A percentile compares a stretch with the other conserved stretches of the same genome.
Conservation (phyloP, 2,113 vertebrate species). For the Sarotherodon lohbergeri region DNA sequence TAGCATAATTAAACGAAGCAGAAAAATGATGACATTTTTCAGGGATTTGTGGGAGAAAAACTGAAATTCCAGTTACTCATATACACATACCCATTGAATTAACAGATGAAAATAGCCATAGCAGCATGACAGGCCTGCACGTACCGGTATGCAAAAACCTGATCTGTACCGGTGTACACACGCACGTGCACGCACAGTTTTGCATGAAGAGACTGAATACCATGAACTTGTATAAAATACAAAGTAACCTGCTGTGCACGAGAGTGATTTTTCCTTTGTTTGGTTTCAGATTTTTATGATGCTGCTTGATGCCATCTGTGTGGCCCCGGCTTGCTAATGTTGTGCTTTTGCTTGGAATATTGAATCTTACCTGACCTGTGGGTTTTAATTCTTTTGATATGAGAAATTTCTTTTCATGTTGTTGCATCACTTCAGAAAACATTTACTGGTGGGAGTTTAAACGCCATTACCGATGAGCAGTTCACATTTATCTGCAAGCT, state of each 20-base stretch:
- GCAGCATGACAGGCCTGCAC: not conserved
- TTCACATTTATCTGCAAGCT: not conserved
- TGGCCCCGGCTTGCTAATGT: not conserved
- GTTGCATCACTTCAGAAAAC: not conserved
- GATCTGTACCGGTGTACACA: not conserved
- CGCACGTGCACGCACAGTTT: not conserved
- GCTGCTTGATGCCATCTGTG: not conserved
- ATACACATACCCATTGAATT: not conserved
- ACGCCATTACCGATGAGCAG: not conserved
- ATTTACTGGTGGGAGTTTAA: not conserved
- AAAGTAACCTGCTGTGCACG: not conserved
- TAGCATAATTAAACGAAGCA: not conserved
- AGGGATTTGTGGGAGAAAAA: not conserved
- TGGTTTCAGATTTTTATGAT: not conserved
- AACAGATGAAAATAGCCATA: not conserved
- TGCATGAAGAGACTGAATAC: not conserved
- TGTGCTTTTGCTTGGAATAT: not conserved
- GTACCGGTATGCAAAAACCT: not conserved
- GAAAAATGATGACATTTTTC: not conserved
- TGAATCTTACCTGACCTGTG: not conserved
- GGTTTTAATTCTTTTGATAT: not conserved
- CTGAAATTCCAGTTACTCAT: not conserved
- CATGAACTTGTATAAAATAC: constrained; percentile 5
- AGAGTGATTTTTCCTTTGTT: not conserved
- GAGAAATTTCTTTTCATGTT: not conserved